Conservation (phyloP, 53 echinoderm and acorn worm species). For the Echinarachnius parma region DNA sequence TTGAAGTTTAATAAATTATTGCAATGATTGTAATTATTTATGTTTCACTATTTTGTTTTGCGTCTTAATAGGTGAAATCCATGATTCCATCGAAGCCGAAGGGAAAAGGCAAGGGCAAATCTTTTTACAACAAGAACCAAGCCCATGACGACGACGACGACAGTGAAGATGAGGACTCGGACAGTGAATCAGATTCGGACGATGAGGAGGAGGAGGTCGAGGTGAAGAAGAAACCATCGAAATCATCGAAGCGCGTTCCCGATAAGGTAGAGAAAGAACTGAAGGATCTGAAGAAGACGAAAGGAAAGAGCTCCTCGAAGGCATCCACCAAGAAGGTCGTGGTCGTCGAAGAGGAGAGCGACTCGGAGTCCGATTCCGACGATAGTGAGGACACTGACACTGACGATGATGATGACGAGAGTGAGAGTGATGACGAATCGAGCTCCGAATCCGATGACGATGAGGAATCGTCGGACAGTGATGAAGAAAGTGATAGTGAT, state of each 20-base stretch:
- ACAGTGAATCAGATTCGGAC: conserved; percentile 7
- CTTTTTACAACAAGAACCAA: conserved; percentile 22
- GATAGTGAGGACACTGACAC: conserved; percentile 1
- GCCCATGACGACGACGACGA: conserved; percentile 44
- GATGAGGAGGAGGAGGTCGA: too few species aligned
- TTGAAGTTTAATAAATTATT: too few species aligned
- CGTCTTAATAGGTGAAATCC: conserved; percentile 5
- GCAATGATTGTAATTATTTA: too few species aligned
- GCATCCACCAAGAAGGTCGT: conserved; percentile 8
- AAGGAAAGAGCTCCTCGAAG: conserved; percentile 4
- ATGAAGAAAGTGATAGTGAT: conserved; percentile 12
- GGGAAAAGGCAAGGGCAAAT: conserved; percentile 28
- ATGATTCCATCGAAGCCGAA: conserved; percentile 24
- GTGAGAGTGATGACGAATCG: background rate
- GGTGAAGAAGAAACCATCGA: too few species aligned
- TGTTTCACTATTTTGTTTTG: too few species aligned
- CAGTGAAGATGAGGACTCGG: conserved; percentile 15
- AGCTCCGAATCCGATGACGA: background rate
- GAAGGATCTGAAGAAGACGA: conserved; percentile 18
- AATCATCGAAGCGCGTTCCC: background rate
- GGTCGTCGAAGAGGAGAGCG: background rate
- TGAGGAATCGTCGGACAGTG: conserved; percentile 18
- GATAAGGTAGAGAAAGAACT: conserved; percentile 9
- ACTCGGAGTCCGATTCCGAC: conserved; percentile 31
- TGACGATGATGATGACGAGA: background rate